Conservation (phyloP, 2,888 invertebrate genomes). For the Tetranychus truncatus region DNA sequence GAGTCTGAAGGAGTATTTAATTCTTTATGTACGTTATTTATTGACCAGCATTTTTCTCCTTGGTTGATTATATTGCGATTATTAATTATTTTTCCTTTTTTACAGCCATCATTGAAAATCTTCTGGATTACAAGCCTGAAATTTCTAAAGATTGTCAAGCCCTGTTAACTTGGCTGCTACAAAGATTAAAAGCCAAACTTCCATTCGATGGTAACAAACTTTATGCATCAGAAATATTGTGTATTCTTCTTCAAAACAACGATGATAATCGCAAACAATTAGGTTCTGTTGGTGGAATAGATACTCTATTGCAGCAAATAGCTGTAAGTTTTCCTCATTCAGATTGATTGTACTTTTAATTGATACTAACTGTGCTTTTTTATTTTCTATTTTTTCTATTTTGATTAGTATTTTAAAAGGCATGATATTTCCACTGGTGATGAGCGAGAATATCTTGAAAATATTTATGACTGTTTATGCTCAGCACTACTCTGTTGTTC, state of each 20-base stretch:
- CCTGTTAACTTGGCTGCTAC: constrained; percentile 72
- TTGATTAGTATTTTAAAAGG: constrained; percentile 59
- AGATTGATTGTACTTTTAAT: not conserved
- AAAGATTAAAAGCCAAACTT: constrained; percentile 58
- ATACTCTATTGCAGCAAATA: constrained; percentile 79
- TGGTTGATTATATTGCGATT: not conserved
- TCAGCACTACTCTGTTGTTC: constrained; percentile 69
- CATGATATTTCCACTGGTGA: constrained; percentile 78
- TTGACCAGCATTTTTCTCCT: constrained; percentile 4
- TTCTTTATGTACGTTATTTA: constrained; percentile 46
- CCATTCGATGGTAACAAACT: constrained; percentile 88
- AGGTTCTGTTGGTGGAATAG: constrained; percentile 88
- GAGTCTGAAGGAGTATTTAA: constrained; percentile 92
- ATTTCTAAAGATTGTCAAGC: constrained; percentile 72
- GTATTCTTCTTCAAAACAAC: constrained; percentile 78
- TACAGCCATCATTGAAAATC: constrained; percentile 73
- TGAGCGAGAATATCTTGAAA: constrained; percentile 97
- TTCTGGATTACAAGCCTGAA: constrained; percentile 72
- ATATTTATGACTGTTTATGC: constrained; percentile 85
- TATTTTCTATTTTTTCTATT: not conserved
- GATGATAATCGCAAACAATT: constrained; percentile 43
- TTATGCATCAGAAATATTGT: constrained; percentile 84
- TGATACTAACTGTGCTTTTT: constrained; percentile 1
- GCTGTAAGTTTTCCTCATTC: constrained; percentile 43
- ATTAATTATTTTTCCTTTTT: constrained; percentile 26